Evolutionary conservation across 2,888 invertebrate genomes (phyloP).

Genomic region (Cantharis nigra): DNA sequence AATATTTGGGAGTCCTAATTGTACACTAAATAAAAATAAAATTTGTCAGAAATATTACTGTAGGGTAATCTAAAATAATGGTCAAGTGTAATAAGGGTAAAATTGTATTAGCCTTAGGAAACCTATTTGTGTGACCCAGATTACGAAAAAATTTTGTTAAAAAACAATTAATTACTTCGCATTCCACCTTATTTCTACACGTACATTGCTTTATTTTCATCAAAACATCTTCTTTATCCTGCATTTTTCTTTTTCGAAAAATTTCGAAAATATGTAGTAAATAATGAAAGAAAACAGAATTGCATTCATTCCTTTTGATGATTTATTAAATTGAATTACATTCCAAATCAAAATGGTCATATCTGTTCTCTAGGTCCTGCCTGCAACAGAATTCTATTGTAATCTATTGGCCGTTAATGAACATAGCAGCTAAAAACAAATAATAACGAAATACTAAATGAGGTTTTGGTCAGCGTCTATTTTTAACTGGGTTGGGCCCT

Average conservation of each 20-base stretch:
- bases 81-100: background rate
- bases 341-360: background rate
- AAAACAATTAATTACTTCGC: background rate
- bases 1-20: background rate
- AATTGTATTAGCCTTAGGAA: background rate
- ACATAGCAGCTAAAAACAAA: background rate
- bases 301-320: no score
- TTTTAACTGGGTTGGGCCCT: no score
- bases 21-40: background rate
- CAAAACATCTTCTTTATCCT: no score
- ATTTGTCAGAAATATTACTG: background rate
- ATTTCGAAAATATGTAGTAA: no score
- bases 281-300: no score
- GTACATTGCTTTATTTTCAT: background rate
- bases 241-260: background rate
- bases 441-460: background rate
- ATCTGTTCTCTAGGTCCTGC: no score
- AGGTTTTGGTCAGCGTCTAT: no score
- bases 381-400: no score
- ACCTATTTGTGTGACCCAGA: background rate
- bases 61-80: background rate
- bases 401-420: background rate
- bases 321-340: no score
- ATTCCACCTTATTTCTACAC: background rate
- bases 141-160: background rate